These are phyloP conservation scores for Branchinecta sandiegonensis DNA, from an alignment of 2,888 invertebrate species.

Conservation along the genomic window DNA sequence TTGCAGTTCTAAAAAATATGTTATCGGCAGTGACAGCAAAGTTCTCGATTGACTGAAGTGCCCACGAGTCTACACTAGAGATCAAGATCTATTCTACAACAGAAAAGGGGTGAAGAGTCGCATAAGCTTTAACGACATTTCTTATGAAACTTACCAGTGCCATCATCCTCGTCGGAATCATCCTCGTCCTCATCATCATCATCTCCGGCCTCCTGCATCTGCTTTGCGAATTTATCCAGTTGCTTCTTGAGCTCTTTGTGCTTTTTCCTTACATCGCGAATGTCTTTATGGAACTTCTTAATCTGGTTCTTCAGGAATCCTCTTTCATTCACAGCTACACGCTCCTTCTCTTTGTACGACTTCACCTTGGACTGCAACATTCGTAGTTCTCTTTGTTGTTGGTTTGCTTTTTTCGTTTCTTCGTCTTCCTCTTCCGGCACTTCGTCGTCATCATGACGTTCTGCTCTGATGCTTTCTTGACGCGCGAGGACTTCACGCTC, in stretches of 20 bases:
- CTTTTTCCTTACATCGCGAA: constrained; percentile 36
- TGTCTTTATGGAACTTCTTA: constrained; percentile 55
- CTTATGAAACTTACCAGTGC: constrained; percentile 23
- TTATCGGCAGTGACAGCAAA: no score
- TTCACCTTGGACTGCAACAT: constrained; percentile 42
- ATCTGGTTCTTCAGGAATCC: constrained; percentile 60
- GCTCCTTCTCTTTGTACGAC: constrained; percentile 45
- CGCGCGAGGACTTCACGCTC: not conserved
- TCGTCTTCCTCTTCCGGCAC: constrained; percentile 25
- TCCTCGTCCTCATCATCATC: constrained; percentile 55
- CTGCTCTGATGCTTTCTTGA: constrained; percentile 33
- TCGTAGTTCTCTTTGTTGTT: constrained; percentile 52
- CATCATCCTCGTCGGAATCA: constrained; percentile 35
- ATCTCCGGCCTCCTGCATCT: constrained; percentile 64
- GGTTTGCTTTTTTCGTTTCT: constrained; percentile 39
- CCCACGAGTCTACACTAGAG: no score
- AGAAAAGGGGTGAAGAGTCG: no score
- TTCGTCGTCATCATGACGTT: constrained; percentile 26
- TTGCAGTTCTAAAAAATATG: no score
- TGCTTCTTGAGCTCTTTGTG: constrained; percentile 69
- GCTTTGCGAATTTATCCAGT: constrained; percentile 76
- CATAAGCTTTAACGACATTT: no score
- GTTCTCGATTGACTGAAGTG: no score
- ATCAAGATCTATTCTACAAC: no score
- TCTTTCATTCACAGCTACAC: constrained; percentile 60